Percentiles rank a stretch among this genome's conserved stretches.
Evolutionary conservation across 2,113 vertebrate genomes (phyloP).

Genomic region (Mustelus asterias): DNA sequence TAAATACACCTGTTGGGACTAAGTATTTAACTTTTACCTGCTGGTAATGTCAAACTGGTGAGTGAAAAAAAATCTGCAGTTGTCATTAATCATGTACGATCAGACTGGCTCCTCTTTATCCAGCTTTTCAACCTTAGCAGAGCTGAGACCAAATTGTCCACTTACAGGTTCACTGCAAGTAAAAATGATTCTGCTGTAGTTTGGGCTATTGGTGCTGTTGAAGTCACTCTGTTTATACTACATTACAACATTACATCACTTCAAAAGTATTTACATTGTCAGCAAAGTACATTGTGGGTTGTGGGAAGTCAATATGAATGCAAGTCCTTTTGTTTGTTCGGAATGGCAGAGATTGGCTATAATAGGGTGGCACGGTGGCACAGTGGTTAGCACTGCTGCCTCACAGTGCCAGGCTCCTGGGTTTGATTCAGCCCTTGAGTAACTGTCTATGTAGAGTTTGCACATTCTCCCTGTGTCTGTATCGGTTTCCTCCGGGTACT

Average conservation of each 20-base stretch:
- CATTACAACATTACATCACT: neutral
- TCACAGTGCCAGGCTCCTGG: too few species aligned
- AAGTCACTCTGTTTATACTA: neutral
- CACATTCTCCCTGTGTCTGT: too few species aligned
- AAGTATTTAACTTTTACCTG: constrained; percentile 29
- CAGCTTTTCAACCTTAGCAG: neutral
- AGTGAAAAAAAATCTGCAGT: constrained; percentile 16
- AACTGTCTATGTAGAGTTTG: too few species aligned
- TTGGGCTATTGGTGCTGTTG: neutral
- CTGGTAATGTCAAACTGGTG: constrained; percentile 10
- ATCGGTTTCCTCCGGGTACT: too few species aligned
- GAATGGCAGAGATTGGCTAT: neutral
- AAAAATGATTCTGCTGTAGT: neutral
- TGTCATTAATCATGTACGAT: constrained; percentile 28
- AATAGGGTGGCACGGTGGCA: too few species aligned
- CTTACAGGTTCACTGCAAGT: neutral
- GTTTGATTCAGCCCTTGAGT: too few species aligned
- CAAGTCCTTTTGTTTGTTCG: neutral
- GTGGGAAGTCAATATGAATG: neutral
- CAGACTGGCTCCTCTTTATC: neutral
- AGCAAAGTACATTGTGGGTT: neutral
- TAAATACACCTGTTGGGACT: neutral
- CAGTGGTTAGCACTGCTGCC: too few species aligned
- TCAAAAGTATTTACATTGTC: neutral
- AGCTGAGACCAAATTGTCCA: neutral